These are phyloP conservation scores for Chionodraco myersi DNA, from an alignment of 2,113 vertebrate species.

Conservation along the genomic window DNA sequence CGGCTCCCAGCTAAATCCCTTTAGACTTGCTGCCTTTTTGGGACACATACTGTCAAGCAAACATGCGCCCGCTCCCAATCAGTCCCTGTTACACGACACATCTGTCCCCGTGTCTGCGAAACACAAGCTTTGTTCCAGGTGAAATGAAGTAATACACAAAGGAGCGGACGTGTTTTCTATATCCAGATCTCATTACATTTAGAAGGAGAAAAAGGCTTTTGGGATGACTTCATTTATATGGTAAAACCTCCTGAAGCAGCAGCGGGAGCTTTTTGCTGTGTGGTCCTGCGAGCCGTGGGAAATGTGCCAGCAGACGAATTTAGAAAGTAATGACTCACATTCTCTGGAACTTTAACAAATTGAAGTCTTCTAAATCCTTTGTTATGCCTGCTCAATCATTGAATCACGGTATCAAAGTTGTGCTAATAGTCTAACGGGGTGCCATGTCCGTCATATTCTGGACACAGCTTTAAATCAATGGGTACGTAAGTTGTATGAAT, in stretches of 20 bases:
- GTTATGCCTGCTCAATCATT: neutral
- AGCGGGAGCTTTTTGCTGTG: conserved; percentile 32
- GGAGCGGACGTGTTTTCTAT: conserved; percentile 15
- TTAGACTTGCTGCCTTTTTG: conserved; percentile 47
- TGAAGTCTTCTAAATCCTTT: neutral
- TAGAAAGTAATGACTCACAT: conserved; percentile 28
- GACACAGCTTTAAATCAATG: neutral
- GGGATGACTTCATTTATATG: conserved; percentile 56
- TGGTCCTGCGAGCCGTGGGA: conserved; percentile 25
- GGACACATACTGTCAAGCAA: conserved; percentile 57
- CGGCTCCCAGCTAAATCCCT: conserved; percentile 53
- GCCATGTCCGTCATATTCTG: neutral
- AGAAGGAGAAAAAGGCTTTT: conserved; percentile 19
- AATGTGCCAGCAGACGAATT: conserved; percentile 30
- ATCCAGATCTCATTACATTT: conserved; percentile 38
- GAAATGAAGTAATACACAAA: conserved; percentile 46
- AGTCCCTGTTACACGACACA: conserved; percentile 5
- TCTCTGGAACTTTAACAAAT: conserved; percentile 13
- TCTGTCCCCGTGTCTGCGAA: conserved; percentile 8
- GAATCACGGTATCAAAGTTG: neutral
- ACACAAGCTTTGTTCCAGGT: conserved; percentile 35
- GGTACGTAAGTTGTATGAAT: neutral
- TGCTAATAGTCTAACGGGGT: neutral
- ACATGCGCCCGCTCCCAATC: conserved; percentile 43
- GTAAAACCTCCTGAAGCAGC: conserved; percentile 16